phyloP scores from a whole-genome alignment of 2,888 invertebrate species.

The Schrankia costaestrigalis region DNA sequence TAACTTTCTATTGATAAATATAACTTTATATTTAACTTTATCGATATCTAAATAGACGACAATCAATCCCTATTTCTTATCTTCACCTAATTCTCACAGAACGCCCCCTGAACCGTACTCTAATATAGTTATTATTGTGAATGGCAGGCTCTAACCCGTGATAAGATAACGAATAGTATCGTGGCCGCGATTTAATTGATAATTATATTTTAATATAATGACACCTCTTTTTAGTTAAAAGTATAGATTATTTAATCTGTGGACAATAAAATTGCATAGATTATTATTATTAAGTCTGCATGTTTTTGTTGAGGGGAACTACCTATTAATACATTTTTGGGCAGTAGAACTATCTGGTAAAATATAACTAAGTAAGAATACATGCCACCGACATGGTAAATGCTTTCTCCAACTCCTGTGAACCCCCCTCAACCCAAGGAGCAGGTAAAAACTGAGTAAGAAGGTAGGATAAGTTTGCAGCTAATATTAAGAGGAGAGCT shows the following conservation, averaged over 20 bases:
- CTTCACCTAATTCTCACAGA: constrained; percentile 49
- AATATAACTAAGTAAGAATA: no score
- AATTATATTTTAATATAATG: constrained; percentile 30
- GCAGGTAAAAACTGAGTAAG: no score
- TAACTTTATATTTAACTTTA: constrained; percentile 34
- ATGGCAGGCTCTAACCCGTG: constrained; percentile 46
- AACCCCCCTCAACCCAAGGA: no score
- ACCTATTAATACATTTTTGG: no score
- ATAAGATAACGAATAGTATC: constrained; percentile 57
- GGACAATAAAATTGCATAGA: no score
- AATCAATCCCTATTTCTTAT: constrained; percentile 49
- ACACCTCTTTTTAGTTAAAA: constrained; percentile 38
- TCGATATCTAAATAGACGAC: constrained; percentile 35
- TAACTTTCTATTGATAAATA: constrained; percentile 15
- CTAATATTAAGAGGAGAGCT: no score
- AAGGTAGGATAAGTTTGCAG: no score
- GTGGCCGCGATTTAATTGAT: constrained; percentile 43
- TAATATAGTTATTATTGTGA: constrained; percentile 46
- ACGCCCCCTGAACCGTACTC: constrained; percentile 44
- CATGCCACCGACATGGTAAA: no score
- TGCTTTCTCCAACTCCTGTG: no score
- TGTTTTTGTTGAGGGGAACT: no score
- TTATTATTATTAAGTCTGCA: no score
- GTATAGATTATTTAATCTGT: constrained; percentile 37
- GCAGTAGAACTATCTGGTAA: no score